Base-by-base conservation (phyloP, 2,113 vertebrate genomes). In the Leptobrachium ailaonicum region DNA sequence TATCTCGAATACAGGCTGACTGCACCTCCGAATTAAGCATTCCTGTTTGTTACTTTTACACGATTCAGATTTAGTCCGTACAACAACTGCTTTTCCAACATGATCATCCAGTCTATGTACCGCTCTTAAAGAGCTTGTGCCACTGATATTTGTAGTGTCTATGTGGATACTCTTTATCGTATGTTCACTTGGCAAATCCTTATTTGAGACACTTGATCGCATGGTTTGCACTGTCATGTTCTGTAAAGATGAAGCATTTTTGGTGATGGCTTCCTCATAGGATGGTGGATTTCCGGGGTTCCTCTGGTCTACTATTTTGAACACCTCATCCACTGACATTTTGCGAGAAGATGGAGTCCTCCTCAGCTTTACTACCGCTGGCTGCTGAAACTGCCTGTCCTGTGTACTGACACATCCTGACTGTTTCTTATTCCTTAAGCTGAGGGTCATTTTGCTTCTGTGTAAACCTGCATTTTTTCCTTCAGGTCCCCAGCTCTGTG, bases 1-100 rank as follows among this genome's bases (percentile, higher is more conserved):
- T 2, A 80, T 92, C 70, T 98, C 96, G 83, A 98, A 96, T 82
- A 92, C 82, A 0, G 92, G 91, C 83, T 97, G 97, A 85, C 94
- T 95, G 71, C 95, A 96, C 32, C 92, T 90, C 13, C 8, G 88
- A 2, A 83, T 84, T 76, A 92, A 13, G 0, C 47, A 84, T 50
- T 95, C 91, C 0, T 81, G 87, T 54, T 76, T 92, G 2, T 77
- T 84, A 43, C 80, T 88, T 13, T 89, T 90, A 32, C 72, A 83
- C 0, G 92, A 94, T 83, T 96, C 96, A 0, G 96, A 96, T 91
- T 91, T 89, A 0, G 95, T 89, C 82, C 95, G 94, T 78, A 89
- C 86, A 9, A 91, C 88, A 77, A 90, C 94, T 3, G 83, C 73
- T 0, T 78, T 86, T 62, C 83, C 85, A 69, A 84, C 74, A 64